phyloP scores from a whole-genome alignment of 2,888 invertebrate species.

The Eilema depressum region DNA sequence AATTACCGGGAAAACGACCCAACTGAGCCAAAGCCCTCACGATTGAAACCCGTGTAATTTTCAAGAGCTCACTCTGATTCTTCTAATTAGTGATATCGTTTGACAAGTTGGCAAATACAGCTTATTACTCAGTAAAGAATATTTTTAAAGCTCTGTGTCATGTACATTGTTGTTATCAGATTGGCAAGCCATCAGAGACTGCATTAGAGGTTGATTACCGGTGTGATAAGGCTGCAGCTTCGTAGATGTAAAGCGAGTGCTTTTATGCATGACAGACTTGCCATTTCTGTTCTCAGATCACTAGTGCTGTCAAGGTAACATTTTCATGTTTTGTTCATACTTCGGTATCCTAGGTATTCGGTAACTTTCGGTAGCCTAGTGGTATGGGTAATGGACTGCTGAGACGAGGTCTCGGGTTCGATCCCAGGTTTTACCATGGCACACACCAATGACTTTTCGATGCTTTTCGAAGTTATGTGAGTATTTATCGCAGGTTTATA shows the following conservation, averaged over 20 bases:
- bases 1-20: neutral
- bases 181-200: slow-evolving; percentile 37
- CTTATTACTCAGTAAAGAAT: slow-evolving; percentile 21
- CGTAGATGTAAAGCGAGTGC: neutral
- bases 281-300: neutral
- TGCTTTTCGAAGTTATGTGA: too few species aligned
- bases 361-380: too few species aligned
- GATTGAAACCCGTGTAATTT: neutral
- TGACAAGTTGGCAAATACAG: slow-evolving; percentile 29
- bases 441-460: too few species aligned
- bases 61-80: slow-evolving; percentile 10
- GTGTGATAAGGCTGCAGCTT: neutral
- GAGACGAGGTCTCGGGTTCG: too few species aligned
- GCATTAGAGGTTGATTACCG: neutral
- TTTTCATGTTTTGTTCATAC: too few species aligned
- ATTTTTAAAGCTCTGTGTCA: slow-evolving; percentile 14
- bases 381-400: too few species aligned
- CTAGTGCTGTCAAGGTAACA: too few species aligned
- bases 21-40: slow-evolving; percentile 9
- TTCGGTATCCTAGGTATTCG: too few species aligned
- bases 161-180: slow-evolving; percentile 28
- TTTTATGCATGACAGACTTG: neutral
- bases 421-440: too few species aligned
- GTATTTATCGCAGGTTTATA: too few species aligned
- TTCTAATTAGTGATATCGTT: slow-evolving; percentile 25